Evolutionary conservation across 2,888 invertebrate species (phyloP).

Genomic region (Neuroscelio doddi): DNA sequence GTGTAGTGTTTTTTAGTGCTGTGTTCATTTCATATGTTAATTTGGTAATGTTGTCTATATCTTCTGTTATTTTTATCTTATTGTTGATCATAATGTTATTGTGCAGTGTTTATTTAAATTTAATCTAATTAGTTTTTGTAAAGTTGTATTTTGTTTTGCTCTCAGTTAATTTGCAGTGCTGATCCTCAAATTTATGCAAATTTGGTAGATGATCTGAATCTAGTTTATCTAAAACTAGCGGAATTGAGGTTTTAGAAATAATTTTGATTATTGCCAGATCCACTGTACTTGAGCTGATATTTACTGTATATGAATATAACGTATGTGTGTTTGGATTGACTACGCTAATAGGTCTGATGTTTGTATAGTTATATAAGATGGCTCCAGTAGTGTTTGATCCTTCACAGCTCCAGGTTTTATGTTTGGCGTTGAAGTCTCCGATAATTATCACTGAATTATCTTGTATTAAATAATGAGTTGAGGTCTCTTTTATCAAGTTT

Average conservation of each 20-base stretch:
- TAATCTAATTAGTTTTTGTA: slow-evolving; percentile 24
- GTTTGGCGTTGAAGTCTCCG: slow-evolving; percentile 45
- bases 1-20: slow-evolving; percentile 10
- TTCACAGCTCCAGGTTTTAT: slow-evolving; percentile 28
- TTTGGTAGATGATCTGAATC: slow-evolving; percentile 47
- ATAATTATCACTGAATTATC: slow-evolving; percentile 22
- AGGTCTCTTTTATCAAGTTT: slow-evolving; percentile 18
- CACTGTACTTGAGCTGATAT: slow-evolving; percentile 3
- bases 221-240: slow-evolving; percentile 27
- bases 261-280: slow-evolving; percentile 42
- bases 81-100: slow-evolving; percentile 1
- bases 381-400: slow-evolving; percentile 30
- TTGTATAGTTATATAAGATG: slow-evolving; percentile 16
- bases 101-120: slow-evolving; percentile 14
- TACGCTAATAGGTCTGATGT: slow-evolving; percentile 13
- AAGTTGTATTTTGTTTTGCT: slow-evolving; percentile 1
- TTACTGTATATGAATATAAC: slow-evolving; percentile 14
- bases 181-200: slow-evolving; percentile 6
- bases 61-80: slow-evolving; percentile 5
- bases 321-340: slow-evolving; percentile 19
- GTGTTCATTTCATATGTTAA: slow-evolving; percentile 12
- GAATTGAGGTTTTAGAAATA: not conserved
- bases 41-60: slow-evolving; percentile 11
- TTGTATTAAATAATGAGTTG: slow-evolving; percentile 19
- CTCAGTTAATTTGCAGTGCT: not conserved